Evolutionary conservation across 2,113 vertebrate genomes (phyloP), one percentile per base, ranked within the genome.

Genomic region (Sitta europaea): DNA sequence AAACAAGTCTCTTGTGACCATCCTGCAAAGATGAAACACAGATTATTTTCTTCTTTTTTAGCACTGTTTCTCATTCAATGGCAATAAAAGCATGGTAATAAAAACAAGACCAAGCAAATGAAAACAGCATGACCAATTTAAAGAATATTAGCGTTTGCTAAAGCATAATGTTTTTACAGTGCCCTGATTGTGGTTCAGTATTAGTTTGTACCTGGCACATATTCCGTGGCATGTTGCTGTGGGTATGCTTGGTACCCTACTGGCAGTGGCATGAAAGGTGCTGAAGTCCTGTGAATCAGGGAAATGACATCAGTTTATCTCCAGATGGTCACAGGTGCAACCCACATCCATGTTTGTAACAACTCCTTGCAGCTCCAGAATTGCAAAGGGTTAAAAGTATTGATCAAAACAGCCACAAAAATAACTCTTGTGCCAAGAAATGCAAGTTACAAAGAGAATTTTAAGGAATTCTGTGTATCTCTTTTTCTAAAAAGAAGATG

Each of bases 191-290:
- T 54, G 15, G 15, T 73, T 73, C 65, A 38, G 2, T 22, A 22
- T 53, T 43, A 77, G 31, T 57, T 85, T 5, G 2, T 65, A 57
- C 31, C 29, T 91, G 65, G 40, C 51, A 40, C 7, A 20, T 1
- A 0, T 33, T 12, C 50, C 10, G 14, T 31, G 40, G 15, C 10
- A 25, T 3, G 18, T 42, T 31, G 51, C 28, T 0, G 2, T 77
- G 40, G 36, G 8, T 38, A 16, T 58, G 35, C 11, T 25, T 29
- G 45, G 29, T 86, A 25, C 42, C 11, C 12, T 61, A 5, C 42
- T 88, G 76, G 16, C 33, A 43, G 22, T 28, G 68, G 42, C 9
- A 31, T 51, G 65, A 66, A 63, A 85, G 38, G n/a, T 80, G 21
- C 28, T 74, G 33, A 70, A 76, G 21, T 33, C 38, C 50, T 45